Evolutionary conservation across 2,888 invertebrate species (phyloP), one percentile per base, ranked within the genome.

Genomic region (Eristalis tenax): DNA sequence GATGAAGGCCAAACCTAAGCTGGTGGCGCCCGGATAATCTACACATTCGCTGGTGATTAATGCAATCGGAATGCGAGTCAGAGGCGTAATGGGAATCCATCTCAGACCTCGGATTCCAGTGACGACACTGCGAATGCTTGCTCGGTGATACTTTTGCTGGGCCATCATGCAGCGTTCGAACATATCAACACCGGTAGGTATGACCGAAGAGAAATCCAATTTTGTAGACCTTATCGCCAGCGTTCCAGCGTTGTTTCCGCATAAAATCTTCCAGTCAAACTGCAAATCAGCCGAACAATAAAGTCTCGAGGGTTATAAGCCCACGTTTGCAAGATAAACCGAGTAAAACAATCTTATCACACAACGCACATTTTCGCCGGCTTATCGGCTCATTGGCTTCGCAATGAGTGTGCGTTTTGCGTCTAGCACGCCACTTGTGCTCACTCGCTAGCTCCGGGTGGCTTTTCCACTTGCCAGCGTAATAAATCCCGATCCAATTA

Each of bases 401-500:
- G 50, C 50, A 50, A 50, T 18, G 18, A 18, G 50, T 50, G 50
- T 50, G 50, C 50, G 50, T 50, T 50, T 32, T 57, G 32, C 35
- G 22, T 23, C 32, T 35, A 56, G 23, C 5, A 57, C 22, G 40
- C 23, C 23, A 64, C 26, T 59, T 18, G 40, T n/a, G 26, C 66
- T 22, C 15, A 26, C 59, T 43, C 23, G 56, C 56, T 40, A 57
- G 28, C 8, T 11, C 23, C 23, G 15, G 59, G n/a, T 43, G 59
- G 26, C 71, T 26, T 63, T 43, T 18, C 50, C 63, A 64, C 50
- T 50, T 6, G 18, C 50, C 50, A 50, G n/a, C 50, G 50, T 18
- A 50, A 64, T 64, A 74, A 74, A 74, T 66, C 75, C 26, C 40
- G 66, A 76, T 76, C 43, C 35, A 66, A 66, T 76, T 76, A 66